Conservation (phyloP, 2,113 vertebrate species). For the Alectura lathami region DNA sequence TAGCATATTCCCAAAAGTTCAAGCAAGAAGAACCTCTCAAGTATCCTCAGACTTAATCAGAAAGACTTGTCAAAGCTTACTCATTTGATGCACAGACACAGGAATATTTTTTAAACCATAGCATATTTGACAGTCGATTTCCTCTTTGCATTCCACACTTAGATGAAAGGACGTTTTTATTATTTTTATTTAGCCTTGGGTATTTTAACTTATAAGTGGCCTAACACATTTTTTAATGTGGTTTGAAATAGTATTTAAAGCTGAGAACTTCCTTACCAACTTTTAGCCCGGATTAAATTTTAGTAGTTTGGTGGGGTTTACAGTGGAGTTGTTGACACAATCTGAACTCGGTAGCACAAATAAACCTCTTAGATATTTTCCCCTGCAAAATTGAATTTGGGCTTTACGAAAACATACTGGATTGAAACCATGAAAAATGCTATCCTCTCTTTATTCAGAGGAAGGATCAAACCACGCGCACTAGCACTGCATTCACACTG, state of each 20-base stretch:
- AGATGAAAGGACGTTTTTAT: conserved; percentile 54
- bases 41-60: conserved; percentile 40
- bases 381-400: background rate
- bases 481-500: background rate
- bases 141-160: conserved; percentile 1
- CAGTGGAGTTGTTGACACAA: background rate
- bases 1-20: background rate
- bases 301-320: conserved; percentile 14
- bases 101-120: conserved; percentile 34
- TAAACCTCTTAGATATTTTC: background rate
- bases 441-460: background rate
- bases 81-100: conserved; percentile 4
- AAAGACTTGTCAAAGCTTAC: conserved; percentile 16
- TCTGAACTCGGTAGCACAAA: background rate
- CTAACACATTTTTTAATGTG: conserved; percentile 18
- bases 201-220: conserved; percentile 34
- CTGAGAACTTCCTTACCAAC: background rate
- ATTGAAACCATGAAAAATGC: conserved; percentile 14
- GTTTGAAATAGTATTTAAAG: conserved; percentile 38
- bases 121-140: conserved; percentile 42
- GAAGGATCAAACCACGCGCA: background rate
- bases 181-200: conserved; percentile 59
- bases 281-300: conserved; percentile 44
- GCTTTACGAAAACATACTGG: conserved; percentile 15
- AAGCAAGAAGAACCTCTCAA: conserved; percentile 17